Base-by-base conservation (phyloP, 2,888 invertebrate species). In the Herminia tarsipennalis region DNA sequence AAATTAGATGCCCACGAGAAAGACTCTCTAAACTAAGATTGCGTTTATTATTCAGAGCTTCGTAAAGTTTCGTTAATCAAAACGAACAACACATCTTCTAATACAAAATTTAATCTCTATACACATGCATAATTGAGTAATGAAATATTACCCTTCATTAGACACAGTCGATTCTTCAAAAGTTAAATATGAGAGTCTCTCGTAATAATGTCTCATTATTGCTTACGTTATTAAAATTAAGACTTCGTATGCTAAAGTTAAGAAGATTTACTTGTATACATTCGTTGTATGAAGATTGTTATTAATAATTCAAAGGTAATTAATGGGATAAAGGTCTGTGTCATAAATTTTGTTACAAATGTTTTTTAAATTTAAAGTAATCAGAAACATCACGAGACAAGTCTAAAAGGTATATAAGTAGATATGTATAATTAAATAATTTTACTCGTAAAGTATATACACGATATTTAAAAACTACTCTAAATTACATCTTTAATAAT, bases 181-280 rank as follows among this genome's bases (percentile, higher is more conserved):
- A 81, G 82, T 85, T 86, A 83, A 81, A 84, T 88, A 87, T 79
- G 83, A 81, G 76, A 56, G 65, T 70, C 71, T 62, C 61, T 55
- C 62, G 60, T 86, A 83, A 88, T 88, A 87, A 88, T 83, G 80
- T 85, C 83, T 86, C 80, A 87, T 88, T 88, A 88, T 84, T 81
- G 72, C 71, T 73, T 58, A 58, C 77, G 73, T 84, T 83, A 85
- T 83, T 83, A 83, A 83, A 79, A 81, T 85, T 78, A 73, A 78
- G 70, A 59, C 61, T 55, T 61, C 62, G 48, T 59, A 49, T 48
- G 43, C 32, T 55, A 12, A 8, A 6, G 18, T 28, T 37, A 56
- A 51, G 54, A 47, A 56, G 56, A 68, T 68, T 65, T 66, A 65
- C 59, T 42, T 56, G 32, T 28, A 48, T 64, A 57, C 41, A 70